These are phyloP conservation scores for Sminthurinus aureus DNA, from an alignment of 2,888 invertebrate genomes.

Conservation along the genomic window DNA sequence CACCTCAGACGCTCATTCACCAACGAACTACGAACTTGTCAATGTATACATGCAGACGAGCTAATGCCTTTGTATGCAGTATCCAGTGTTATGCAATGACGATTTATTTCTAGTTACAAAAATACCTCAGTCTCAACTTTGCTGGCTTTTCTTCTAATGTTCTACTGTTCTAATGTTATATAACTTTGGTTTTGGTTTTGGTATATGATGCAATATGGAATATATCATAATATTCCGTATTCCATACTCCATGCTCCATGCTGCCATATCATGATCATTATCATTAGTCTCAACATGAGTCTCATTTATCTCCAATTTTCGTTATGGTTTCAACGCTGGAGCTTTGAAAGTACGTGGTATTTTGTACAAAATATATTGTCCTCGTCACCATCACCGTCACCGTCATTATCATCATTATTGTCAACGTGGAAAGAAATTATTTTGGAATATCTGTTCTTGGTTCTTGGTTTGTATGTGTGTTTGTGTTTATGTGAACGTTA, in stretches of 20 bases:
- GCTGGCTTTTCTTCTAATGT: too few relatives aligned
- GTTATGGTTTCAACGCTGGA: background rate
- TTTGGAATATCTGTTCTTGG: background rate
- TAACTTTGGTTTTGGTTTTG: too few relatives aligned
- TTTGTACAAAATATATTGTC: background rate
- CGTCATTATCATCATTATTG: background rate
- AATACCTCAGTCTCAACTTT: too few relatives aligned
- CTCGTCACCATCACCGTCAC: background rate
- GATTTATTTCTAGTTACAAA: too few relatives aligned
- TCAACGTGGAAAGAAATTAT: background rate
- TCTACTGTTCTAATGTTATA: too few relatives aligned
- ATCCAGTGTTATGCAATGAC: background rate
- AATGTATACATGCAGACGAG: too few relatives aligned
- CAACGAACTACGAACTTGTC: background rate
- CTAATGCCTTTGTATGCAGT: background rate
- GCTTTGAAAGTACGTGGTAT: background rate
- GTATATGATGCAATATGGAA: too few relatives aligned
- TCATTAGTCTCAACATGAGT: conserved; percentile 39
- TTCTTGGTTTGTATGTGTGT: background rate
- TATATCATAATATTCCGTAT: too few relatives aligned
- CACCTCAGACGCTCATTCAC: background rate
- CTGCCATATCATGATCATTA: conserved; percentile 13
- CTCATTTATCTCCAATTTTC: conserved; percentile 33
- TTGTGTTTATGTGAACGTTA: background rate
- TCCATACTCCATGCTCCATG: conserved; percentile 28